phyloP scores from a whole-genome alignment of 2,113 vertebrate genomes.

The Oncorhynchus kisutch region DNA sequence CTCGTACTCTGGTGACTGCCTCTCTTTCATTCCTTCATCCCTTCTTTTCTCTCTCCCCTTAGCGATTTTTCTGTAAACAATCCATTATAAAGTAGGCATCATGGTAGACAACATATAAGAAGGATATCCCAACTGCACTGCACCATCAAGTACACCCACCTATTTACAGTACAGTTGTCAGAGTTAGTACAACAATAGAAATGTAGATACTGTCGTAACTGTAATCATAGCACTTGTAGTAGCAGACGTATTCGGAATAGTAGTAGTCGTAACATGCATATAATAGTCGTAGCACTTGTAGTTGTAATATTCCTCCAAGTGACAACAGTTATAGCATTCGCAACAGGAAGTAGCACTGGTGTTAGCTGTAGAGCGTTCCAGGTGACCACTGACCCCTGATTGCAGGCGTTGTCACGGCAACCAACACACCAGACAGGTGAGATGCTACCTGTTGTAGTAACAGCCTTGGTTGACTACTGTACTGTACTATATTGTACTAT shows the following conservation, averaged over 20 bases:
- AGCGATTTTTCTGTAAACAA: slow-evolving; percentile 41
- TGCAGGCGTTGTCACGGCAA: slow-evolving; percentile 46
- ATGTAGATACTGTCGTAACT: slow-evolving; percentile 53
- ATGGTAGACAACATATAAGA: slow-evolving; percentile 9
- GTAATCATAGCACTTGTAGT: slow-evolving; percentile 30
- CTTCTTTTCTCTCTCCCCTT: slow-evolving; percentile 19
- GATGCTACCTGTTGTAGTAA: slow-evolving; percentile 35
- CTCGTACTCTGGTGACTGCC: too few relatives aligned
- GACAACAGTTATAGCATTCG: neutral
- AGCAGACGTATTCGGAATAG: slow-evolving; percentile 57
- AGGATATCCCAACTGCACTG: neutral
- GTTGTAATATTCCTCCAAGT: slow-evolving; percentile 33
- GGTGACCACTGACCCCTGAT: slow-evolving; percentile 55
- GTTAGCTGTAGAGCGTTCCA: slow-evolving; percentile 32
- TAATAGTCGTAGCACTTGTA: slow-evolving; percentile 43
- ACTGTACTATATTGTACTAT: slow-evolving; percentile 19
- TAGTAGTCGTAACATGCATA: slow-evolving; percentile 52
- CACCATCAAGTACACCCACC: slow-evolving; percentile 36
- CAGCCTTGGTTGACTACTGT: slow-evolving; percentile 60
- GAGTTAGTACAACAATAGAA: slow-evolving; percentile 46
- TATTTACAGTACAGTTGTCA: slow-evolving; percentile 68
- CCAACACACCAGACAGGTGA: slow-evolving; percentile 52
- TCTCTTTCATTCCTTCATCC: neutral
- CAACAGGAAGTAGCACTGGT: slow-evolving; percentile 57
- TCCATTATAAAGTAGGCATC: slow-evolving; percentile 19